Base-by-base conservation (phyloP, 2,888 invertebrate species). In the Dysmachus trigonus region DNA sequence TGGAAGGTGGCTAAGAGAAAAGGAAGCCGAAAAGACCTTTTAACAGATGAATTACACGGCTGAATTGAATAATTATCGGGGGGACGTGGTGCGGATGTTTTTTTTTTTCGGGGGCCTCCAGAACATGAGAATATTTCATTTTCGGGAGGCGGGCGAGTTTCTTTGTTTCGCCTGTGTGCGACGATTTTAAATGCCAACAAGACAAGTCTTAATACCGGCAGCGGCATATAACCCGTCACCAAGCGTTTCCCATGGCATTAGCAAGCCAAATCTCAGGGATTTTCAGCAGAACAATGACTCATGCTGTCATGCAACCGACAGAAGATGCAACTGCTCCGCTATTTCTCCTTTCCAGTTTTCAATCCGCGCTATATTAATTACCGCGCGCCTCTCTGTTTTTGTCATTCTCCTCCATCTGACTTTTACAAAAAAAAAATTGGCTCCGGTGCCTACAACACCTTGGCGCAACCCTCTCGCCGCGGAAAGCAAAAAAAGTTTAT, bases 1-100 rank as follows among this genome's bases (percentile, higher is more conserved):
- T 62, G 62, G 62, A 62, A 62, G 62, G 62, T 62, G 27, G 62
- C 62, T 62, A 47, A 53, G 33, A 74, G 73, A 76, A 85, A 85
- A 85, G 30, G 30, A 74, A 73, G 47, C 85, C 73, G 85, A 74
- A 85, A 51, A 85, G 41, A 85, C 85, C 85, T 85, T 76, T 85
- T 85, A 85, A 47, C 85, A 51, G 85, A 74, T 85, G 85, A 85
- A 74, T 85, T 85, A 85, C 85, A 85, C 74, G 85, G 47, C 73
- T 85, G 85, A 85, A 85, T 85, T 85, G 85, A 74, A 85, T 85
- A 85, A 85, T 85, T 85, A 74, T 53, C 72, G 76, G 35, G 38
- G 74, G 53, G 85, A 85, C 74, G 74, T 72, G 72, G 38, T 41
- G 71, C n/a, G 22, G 53, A 38, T n/a, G 76, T 38, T 76, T 15